Conservation (phyloP, 2,113 vertebrate genomes). For the Myocastor coypus region DNA sequence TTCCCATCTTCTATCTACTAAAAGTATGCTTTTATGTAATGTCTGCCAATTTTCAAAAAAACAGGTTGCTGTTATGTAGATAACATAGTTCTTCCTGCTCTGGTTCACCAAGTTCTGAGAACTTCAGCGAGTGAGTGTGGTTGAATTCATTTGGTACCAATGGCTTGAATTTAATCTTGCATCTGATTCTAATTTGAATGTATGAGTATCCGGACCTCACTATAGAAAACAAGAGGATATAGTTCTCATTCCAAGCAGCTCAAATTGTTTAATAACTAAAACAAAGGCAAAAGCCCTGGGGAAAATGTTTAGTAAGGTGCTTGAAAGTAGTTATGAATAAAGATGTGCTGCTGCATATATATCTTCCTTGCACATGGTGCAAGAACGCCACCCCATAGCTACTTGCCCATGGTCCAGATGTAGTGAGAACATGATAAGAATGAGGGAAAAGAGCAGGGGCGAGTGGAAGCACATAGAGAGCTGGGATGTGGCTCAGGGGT, state of each 20-base stretch:
- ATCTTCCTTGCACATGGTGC: not conserved
- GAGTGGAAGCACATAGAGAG: not conserved
- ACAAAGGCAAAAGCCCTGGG: not conserved
- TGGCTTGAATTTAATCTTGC: not conserved
- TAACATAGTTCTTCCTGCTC: not conserved
- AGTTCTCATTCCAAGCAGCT: not conserved
- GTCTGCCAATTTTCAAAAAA: not conserved
- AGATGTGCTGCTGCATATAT: not conserved
- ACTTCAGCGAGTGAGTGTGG: not conserved
- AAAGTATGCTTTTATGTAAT: not conserved
- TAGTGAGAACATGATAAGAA: not conserved
- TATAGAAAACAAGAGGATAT: not conserved
- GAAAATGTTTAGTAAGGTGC: conserved; percentile 2
- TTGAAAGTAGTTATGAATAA: conserved; percentile 26
- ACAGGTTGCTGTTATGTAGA: not conserved
- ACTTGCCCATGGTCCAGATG: not conserved
- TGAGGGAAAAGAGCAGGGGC: not conserved
- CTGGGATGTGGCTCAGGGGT: not conserved
- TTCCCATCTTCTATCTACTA: not conserved
- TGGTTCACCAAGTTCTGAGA: not conserved
- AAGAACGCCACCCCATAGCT: not conserved
- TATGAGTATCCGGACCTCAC: not conserved
- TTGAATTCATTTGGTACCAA: not conserved
- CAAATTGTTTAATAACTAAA: conserved; percentile 4
- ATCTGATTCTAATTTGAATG: conserved; percentile 47